Evolutionary conservation across 2,113 vertebrate genomes (phyloP).

Genomic region (Lonchura striata): DNA sequence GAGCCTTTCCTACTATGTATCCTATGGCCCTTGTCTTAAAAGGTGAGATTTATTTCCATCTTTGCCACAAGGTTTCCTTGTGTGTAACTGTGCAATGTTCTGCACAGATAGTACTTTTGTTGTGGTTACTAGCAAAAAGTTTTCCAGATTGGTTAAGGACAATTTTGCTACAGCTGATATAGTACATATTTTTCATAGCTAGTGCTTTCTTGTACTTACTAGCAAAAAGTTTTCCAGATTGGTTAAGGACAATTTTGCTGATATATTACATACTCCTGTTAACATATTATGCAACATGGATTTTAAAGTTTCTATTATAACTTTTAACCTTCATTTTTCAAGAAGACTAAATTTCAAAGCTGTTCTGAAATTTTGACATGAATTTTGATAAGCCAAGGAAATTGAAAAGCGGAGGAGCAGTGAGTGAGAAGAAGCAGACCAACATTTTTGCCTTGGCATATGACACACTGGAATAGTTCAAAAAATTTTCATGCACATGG

Average conservation of each 20-base stretch:
- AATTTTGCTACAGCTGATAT: not conserved
- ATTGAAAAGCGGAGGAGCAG: not conserved
- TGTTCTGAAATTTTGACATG: not conserved
- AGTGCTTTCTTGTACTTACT: not conserved
- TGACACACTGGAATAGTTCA: not conserved
- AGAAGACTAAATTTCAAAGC: not conserved
- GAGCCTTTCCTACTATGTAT: not conserved
- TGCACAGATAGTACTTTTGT: not conserved
- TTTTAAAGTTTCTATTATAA: not conserved
- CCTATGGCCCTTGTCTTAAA: not conserved
- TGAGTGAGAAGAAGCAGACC: not conserved
- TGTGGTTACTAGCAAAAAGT: not conserved
- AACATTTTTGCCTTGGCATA: not conserved
- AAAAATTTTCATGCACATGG: not conserved
- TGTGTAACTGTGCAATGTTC: not conserved
- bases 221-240: not conserved
- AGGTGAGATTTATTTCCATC: not conserved
- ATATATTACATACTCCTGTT: not conserved
- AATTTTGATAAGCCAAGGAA: not conserved
- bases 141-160: not conserved
- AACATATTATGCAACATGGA: not conserved
- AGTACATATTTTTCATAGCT: not conserved
- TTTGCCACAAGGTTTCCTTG: not conserved
- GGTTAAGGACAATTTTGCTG: not conserved
- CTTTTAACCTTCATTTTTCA: not conserved